A percentile compares a stretch with the other conserved stretches of the same genome.
Conservation (phyloP, 2,797 vertebrate genomes). For the Bufotes viridis region DNA sequence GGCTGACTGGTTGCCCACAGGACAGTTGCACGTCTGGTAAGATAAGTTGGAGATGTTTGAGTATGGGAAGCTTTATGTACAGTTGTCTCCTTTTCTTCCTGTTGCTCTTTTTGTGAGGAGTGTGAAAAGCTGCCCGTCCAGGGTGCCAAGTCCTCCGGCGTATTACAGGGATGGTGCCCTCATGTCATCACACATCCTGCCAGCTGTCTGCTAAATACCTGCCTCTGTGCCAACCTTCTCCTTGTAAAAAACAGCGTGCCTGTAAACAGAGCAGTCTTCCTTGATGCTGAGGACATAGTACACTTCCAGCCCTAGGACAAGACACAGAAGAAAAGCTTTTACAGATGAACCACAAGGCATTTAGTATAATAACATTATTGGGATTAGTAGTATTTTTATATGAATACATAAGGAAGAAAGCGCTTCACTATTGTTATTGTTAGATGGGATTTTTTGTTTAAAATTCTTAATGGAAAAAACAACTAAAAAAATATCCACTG, state of each 20-base stretch:
- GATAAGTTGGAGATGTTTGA: conserved; percentile 23
- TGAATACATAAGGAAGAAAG: background rate
- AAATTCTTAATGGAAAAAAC: background rate
- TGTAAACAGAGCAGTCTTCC: conserved; percentile 6
- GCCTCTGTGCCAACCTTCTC: conserved; percentile 35
- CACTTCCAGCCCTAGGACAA: background rate
- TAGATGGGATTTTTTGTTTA: background rate
- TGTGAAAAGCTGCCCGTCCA: conserved; percentile 38
- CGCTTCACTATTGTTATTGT: background rate
- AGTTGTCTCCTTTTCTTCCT: conserved; percentile 21
- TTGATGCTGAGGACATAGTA: background rate
- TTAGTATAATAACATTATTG: background rate
- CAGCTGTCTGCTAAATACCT: conserved; percentile 52
- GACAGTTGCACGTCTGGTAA: background rate
- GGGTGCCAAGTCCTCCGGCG: conserved; percentile 45
- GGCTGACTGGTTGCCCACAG: background rate
- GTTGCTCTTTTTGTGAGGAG: conserved; percentile 26
- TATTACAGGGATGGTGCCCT: conserved; percentile 50
- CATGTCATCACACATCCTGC: conserved; percentile 50
- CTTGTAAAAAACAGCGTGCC: conserved; percentile 16
- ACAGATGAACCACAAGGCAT: background rate
- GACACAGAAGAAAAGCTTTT: background rate
- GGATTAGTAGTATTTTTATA: background rate
- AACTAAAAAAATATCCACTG: too few species aligned
- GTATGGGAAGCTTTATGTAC: conserved; percentile 2